Conservation (phyloP, 2,113 vertebrate species). For the Lampris megalopsis region DNA sequence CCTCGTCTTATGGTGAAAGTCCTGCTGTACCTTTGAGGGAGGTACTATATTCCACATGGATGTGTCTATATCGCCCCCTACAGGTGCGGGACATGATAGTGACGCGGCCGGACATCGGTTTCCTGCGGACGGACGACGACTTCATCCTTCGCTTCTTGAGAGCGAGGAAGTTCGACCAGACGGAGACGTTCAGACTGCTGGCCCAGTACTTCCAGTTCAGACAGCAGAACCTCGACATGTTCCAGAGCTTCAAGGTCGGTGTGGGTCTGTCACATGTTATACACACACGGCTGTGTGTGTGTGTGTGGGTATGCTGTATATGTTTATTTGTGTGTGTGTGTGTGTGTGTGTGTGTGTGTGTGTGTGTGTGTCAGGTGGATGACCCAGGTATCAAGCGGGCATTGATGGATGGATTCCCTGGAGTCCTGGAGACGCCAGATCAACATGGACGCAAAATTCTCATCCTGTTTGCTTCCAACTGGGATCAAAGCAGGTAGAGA, state of each 20-base stretch:
- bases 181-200: constrained; percentile 94
- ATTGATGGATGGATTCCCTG: constrained; percentile 95
- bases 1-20: too few relatives aligned
- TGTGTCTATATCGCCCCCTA: background rate
- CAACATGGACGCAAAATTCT: constrained; percentile 97
- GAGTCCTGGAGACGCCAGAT: constrained; percentile 95
- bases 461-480: constrained; percentile 97
- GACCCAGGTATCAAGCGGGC: constrained; percentile 97
- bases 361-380: constrained; percentile 66
- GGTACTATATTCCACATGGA: too few relatives aligned
- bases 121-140: constrained; percentile 97
- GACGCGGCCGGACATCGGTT: constrained; percentile 96
- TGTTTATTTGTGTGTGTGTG: background rate
- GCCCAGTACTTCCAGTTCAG: constrained; percentile 98
- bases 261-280: background rate
- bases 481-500: constrained; percentile 96
- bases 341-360: background rate
- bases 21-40: too few relatives aligned
- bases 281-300: background rate
- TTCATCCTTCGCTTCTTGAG: constrained; percentile 97
- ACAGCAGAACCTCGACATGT: constrained; percentile 99
- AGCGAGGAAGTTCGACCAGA: constrained; percentile 96
- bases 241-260: constrained; percentile 96
- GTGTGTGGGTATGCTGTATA: background rate
- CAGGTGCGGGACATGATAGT: constrained; percentile 95